Evolutionary conservation across 35 echinoderm and acorn worm species (phyloP).

Genomic region (Patiria miniata): DNA sequence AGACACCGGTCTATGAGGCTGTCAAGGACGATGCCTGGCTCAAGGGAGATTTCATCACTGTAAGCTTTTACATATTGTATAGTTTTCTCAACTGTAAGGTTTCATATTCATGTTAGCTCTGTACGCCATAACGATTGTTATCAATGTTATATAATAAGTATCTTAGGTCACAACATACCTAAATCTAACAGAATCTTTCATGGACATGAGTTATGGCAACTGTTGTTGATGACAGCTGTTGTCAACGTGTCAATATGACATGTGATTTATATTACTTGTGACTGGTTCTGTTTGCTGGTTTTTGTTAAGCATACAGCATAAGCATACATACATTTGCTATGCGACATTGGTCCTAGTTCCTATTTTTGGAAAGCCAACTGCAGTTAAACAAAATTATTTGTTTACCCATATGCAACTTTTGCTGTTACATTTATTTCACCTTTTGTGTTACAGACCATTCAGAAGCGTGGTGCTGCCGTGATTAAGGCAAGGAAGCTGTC

Average conservation of each 20-base stretch:
- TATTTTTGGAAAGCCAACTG: background rate
- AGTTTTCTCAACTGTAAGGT: background rate
- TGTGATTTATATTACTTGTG: no score
- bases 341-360: no score
- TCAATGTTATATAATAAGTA: no score
- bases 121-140: background rate
- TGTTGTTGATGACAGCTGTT: no score
- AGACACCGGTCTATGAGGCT: conserved; percentile 60
- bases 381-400: background rate
- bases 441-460: conserved; percentile 74
- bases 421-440: background rate
- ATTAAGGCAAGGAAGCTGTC: conserved; percentile 88
- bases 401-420: background rate
- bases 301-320: no score
- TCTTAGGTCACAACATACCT: no score
- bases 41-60: conserved; percentile 86
- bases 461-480: conserved; percentile 75
- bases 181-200: no score
- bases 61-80: conserved; percentile 22
- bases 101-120: background rate
- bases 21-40: conserved; percentile 97
- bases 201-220: no score
- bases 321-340: no score
- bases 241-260: no score
- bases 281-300: no score